Base-by-base conservation (phyloP, 2,797 vertebrate species). In the Tiaroga cobitis region DNA sequence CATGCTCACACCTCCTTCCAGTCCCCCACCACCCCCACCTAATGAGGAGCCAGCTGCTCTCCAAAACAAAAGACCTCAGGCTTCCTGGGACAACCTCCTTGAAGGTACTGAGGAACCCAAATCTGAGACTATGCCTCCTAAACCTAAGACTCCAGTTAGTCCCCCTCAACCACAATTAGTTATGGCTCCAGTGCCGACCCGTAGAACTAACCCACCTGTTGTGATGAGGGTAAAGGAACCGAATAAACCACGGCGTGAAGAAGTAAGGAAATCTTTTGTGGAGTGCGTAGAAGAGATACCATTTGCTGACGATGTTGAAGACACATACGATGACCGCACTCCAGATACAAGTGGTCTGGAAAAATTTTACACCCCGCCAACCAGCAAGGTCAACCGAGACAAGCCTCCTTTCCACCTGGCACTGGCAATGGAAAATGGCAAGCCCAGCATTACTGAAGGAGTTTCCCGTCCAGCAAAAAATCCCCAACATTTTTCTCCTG, bases 251-350 rank as follows among this genome's bases (percentile, higher is more conserved):
- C 92, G 90, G 11, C 92, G 91, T 0, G 94, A 95, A 0, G 94
- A 96, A 0, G 90, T 90, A 0, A 94, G 97, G 29, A 99, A 98
- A 89, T 99, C 98, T 0, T 99, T 99, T 3, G 97, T 97, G 2
- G 98, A 99, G 93, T 98, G 96, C 0, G 97, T 99, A 79, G 98
- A 97, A 6, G 98, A 99, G 91, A 99, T 99, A 83, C 98, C 98
- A 0, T 99, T 99, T 82, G 98, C 98, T 0, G 98, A 99, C 0
- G 98, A 99, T 0, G 97, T 98, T 43, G 98, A 99, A 68, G 98
- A 99, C 85, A 94, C 94, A 0, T 98, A 96, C 0, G 97, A 99
- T 19, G 97, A 99, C 77, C 95, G 94, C 75, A 97, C 96, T 0
- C 97, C 97, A 37, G 96, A 97, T 84, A 95, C 94, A 0, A 97